Conservation (phyloP, 1,140 invertebrate genomes). For the Brachionus plicatilis region DNA sequence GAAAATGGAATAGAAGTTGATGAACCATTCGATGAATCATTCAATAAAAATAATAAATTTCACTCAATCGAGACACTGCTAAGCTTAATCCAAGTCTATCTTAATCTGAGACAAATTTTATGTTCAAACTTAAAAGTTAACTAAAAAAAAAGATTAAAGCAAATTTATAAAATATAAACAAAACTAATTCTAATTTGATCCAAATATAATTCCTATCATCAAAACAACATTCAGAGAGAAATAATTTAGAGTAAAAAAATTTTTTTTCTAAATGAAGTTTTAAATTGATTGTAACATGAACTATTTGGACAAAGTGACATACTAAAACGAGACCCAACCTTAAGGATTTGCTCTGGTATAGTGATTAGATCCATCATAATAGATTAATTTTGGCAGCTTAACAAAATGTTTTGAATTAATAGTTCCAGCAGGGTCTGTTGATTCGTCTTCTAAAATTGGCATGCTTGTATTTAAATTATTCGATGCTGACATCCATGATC, state of each 20-base stretch:
- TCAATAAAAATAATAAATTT: not conserved
- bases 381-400: slow-evolving; percentile 26
- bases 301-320: not conserved
- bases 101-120: slow-evolving; percentile 12
- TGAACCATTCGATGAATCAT: not conserved
- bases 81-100: not conserved
- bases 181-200: not conserved
- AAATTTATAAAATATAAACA: not conserved
- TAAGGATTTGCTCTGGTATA: not conserved
- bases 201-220: not conserved
- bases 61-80: not conserved
- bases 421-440: not conserved
- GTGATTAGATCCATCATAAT: slow-evolving; percentile 38
- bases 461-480: slow-evolving; percentile 20
- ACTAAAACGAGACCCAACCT: not conserved
- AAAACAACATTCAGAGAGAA: not conserved
- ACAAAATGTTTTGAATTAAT: slow-evolving; percentile 15
- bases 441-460: slow-evolving; percentile 20
- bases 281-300: not conserved
- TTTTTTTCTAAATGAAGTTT: not conserved
- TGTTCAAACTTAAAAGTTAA: not conserved
- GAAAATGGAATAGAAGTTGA: not conserved
- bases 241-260: not conserved
- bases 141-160: not conserved
- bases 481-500: slow-evolving; percentile 4